Conservation (phyloP, 1,140 invertebrate species). For the Drosophila lowei region DNA sequence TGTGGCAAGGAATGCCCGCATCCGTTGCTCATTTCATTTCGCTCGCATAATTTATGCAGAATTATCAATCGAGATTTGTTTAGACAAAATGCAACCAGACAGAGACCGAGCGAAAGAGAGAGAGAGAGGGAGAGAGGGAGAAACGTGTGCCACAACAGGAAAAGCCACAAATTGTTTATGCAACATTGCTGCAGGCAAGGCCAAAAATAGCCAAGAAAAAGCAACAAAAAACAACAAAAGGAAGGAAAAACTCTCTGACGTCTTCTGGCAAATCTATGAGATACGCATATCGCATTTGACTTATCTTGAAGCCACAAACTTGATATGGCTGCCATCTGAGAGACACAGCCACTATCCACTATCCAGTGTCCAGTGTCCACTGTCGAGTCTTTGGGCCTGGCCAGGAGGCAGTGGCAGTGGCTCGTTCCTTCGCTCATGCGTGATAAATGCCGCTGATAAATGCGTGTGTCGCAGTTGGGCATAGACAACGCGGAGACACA, state of each 20-base stretch:
- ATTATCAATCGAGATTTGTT: conserved; percentile 76
- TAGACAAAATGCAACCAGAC: conserved; percentile 58
- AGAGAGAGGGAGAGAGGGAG: conserved; percentile 7
- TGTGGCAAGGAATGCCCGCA: conserved; percentile 54
- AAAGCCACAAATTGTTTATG: conserved; percentile 75
- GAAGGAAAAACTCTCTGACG: conserved; percentile 4
- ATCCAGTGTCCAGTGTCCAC: conserved; percentile 4
- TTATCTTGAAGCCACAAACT: conserved; percentile 71
- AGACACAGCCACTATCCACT: neutral
- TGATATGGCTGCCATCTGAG: conserved; percentile 61
- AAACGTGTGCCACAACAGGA: conserved; percentile 59
- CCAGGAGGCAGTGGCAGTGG: conserved; percentile 9
- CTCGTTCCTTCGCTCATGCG: conserved; percentile 35
- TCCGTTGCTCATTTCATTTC: conserved; percentile 70
- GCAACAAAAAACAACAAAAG: conserved; percentile 2
- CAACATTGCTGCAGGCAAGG: conserved; percentile 34
- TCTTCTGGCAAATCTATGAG: conserved; percentile 72
- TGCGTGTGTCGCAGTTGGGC: conserved; percentile 72
- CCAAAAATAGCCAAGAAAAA: conserved; percentile 64
- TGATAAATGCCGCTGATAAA: conserved; percentile 80
- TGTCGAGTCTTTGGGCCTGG: neutral
- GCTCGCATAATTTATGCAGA: conserved; percentile 73
- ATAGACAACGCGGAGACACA: conserved; percentile 79
- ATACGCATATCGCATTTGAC: conserved; percentile 81
- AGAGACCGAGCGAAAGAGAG: conserved; percentile 7